Evolutionary conservation across 2,797 vertebrate species (phyloP).

Genomic region (Clamator glandarius): DNA sequence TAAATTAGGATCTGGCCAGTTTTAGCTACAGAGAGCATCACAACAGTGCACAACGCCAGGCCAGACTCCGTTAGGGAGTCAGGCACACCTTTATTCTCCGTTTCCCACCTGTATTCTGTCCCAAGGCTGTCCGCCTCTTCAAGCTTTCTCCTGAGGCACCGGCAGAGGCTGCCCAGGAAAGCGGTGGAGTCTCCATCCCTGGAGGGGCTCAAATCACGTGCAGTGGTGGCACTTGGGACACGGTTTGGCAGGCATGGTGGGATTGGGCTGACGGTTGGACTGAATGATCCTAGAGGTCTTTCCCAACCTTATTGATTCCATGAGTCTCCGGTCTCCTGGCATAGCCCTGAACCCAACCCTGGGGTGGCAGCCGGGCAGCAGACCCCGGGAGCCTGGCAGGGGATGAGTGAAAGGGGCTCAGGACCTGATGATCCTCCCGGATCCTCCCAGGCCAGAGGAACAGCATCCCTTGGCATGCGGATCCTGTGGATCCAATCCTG

Average conservation of each 20-base stretch:
- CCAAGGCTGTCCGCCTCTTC: accelerated
- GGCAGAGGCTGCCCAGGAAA: too few species aligned
- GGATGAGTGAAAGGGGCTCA: not conserved
- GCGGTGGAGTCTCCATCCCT: too few species aligned
- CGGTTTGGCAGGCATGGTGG: too few species aligned
- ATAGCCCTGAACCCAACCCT: not conserved
- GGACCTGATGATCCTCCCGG: not conserved
- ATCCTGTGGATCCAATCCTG: not conserved
- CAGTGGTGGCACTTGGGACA: too few species aligned
- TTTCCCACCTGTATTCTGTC: not conserved
- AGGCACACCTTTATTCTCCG: accelerated
- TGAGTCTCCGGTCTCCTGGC: not conserved
- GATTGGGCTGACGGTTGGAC: too few species aligned
- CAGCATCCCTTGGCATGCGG: not conserved
- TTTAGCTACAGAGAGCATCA: not conserved
- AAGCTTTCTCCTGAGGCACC: not conserved
- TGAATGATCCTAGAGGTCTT: too few species aligned
- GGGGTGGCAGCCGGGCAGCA: not conserved
- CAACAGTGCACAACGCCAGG: not conserved
- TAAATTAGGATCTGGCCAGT: conserved; percentile 8
- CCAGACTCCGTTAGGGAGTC: not conserved
- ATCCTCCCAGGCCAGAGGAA: not conserved
- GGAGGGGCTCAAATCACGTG: too few species aligned
- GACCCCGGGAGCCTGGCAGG: not conserved
- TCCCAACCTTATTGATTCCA: too few species aligned